A percentile compares a stretch with the other conserved stretches of the same genome.
These are phyloP conservation scores for Dicyrtomina minuta DNA, from an alignment of 2,888 invertebrate species.

Conservation along the genomic window DNA sequence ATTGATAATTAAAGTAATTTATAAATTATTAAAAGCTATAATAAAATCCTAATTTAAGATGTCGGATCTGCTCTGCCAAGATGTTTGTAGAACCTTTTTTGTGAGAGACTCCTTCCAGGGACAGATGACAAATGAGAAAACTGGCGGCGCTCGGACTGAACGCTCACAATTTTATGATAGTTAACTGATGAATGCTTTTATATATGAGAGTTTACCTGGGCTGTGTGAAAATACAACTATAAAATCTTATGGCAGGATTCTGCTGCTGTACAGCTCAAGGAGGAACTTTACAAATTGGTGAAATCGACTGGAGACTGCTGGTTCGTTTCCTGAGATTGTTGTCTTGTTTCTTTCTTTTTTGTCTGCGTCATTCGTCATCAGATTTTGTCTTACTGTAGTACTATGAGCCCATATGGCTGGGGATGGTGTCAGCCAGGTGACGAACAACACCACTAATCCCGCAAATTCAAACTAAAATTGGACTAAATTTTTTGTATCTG, in stretches of 20 bases:
- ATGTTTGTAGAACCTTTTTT: no score
- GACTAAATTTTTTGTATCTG: neutral
- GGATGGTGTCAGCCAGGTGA: conserved; percentile 35
- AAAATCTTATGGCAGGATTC: neutral
- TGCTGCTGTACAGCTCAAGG: conserved; percentile 7
- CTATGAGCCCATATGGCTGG: conserved; percentile 37
- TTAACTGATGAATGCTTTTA: neutral
- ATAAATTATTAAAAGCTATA: no score
- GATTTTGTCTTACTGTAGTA: conserved; percentile 23
- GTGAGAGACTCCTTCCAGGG: no score
- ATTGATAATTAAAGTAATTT: no score
- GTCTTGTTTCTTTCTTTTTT: conserved; percentile 32
- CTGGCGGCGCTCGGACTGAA: no score
- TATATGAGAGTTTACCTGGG: neutral
- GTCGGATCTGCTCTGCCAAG: no score
- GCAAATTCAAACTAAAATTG: conserved; percentile 7
- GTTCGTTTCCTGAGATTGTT: conserved; percentile 34
- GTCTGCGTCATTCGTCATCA: conserved; percentile 36
- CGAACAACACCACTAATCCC: conserved; percentile 16
- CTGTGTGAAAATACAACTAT: no score
- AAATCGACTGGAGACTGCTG: conserved; percentile 21
- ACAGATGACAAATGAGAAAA: no score
- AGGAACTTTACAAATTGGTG: conserved; percentile 20
- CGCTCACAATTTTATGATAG: no score
- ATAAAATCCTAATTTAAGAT: no score